Base-by-base conservation (phyloP, 2,113 vertebrate species). In the Rhegmatorhina hoffmannsi region DNA sequence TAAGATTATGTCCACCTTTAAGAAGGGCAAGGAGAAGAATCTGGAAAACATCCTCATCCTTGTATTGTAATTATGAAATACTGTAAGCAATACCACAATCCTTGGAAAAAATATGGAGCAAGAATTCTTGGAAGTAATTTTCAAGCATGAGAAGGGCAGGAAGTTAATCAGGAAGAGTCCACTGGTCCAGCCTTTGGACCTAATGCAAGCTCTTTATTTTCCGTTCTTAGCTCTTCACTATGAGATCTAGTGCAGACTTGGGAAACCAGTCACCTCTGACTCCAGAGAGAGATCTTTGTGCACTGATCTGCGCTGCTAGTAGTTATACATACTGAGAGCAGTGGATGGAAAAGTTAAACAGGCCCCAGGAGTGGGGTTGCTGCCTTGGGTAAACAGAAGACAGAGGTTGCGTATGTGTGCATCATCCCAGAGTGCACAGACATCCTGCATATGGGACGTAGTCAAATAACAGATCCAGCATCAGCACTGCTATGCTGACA, bases 341-440 rank as follows among this genome's bases (percentile, higher is more conserved):
- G 52, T 3, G 13, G 18, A 43, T 6, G 11, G 47, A 63, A 89
- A 56, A 52, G 24, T 29, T 34, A 74, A 92, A 26, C 18, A 49
- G 59, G 19, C 15, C 81, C 28, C 21, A 47, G 34, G 47, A 59
- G 60, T 3, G 2, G 28, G 34, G 26, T 46, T 64, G 44, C 17
- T 49, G 58, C 31, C 67, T 84, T 2, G 4, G 10, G 8, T 18
- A 78, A 20, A 50, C 9, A 25, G 36, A 63, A 69, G 13, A 68
- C 40, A 67, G 62, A 67, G 28, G 25, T 63, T 28, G 63, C 1
- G 1, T 25, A 38, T 0, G 4, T 26, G 33, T 59, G 70, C 44
- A 52, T 50, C 2, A 2, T 77, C 44, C 44, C 18, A 0, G 1
- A 31, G 40, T 21, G 55, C 24, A 20, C 0, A 55, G 47, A 68